A percentile compares a stretch with the other conserved stretches of the same genome.
Evolutionary conservation across 2,797 vertebrate genomes (phyloP).

Genomic region (Lepilemur septentrionalis): DNA sequence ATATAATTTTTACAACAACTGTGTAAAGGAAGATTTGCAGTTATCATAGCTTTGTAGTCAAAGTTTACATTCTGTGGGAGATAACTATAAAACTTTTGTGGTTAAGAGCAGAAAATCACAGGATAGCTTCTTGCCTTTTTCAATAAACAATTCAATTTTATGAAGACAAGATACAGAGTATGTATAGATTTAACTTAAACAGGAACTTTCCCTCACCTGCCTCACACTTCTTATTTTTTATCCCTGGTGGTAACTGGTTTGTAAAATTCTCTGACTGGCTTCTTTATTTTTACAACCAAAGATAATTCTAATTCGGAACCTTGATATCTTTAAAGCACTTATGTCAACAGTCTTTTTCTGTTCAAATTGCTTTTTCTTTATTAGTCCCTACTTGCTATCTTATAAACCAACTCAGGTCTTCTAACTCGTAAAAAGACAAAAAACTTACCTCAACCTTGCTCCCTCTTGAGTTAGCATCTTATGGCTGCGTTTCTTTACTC

Average conservation of each 20-base stretch:
- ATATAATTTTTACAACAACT: constrained; percentile 33
- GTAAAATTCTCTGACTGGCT: constrained; percentile 46
- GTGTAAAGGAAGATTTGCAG: constrained; percentile 25
- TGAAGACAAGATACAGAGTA: constrained; percentile 77
- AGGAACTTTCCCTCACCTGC: constrained; percentile 72
- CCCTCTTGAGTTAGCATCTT: neutral
- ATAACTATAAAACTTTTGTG: constrained; percentile 69
- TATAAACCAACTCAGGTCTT: neutral
- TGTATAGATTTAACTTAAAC: constrained; percentile 78
- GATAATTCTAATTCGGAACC: constrained; percentile 47
- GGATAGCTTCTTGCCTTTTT: constrained; percentile 72
- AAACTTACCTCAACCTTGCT: neutral
- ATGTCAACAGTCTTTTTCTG: neutral
- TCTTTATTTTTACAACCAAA: constrained; percentile 59
- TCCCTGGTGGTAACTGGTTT: constrained; percentile 37
- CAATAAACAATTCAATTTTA: constrained; percentile 79
- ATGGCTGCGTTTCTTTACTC: neutral
- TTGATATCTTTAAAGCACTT: constrained; percentile 41
- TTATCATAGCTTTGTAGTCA: constrained; percentile 47
- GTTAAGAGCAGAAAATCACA: constrained; percentile 69
- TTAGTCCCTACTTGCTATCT: constrained; percentile 23
- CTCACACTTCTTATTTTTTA: constrained; percentile 56
- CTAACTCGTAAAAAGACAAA: neutral
- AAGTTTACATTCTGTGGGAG: constrained; percentile 73
- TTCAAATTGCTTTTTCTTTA: constrained; percentile 33